phyloP scores from a whole-genome alignment of 2,113 vertebrate species.

The Choloepus hoffmanni region DNA sequence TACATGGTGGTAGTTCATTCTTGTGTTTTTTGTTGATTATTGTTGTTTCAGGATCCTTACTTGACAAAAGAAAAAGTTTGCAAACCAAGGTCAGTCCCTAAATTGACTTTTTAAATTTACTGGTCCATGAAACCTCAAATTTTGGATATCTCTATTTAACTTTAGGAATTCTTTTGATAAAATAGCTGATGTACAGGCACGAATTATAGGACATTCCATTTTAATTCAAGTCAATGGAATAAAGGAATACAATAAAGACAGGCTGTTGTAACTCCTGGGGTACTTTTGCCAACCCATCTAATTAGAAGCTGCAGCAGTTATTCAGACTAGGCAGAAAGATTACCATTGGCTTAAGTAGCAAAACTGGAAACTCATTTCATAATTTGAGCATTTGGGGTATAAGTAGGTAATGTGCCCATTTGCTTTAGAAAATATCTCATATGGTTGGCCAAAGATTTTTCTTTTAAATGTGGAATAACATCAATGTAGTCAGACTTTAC shows the following conservation, averaged over 20 bases:
- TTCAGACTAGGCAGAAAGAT: slow-evolving; percentile 51
- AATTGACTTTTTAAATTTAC: slow-evolving; percentile 15
- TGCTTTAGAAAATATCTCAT: slow-evolving; percentile 37
- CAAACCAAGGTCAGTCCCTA: not conserved
- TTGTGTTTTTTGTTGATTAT: not conserved
- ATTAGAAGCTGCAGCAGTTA: slow-evolving; percentile 56
- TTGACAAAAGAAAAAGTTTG: not conserved
- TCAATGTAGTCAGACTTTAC: not conserved
- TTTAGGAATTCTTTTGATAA: not conserved
- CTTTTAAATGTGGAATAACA: slow-evolving; percentile 40
- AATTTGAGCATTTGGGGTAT: slow-evolving; percentile 30
- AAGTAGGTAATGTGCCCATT: slow-evolving; percentile 31
- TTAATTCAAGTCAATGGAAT: slow-evolving; percentile 50
- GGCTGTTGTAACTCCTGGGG: slow-evolving; percentile 49
- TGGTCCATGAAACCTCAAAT: not conserved
- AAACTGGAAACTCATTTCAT: slow-evolving; percentile 46
- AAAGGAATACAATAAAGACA: slow-evolving; percentile 22
- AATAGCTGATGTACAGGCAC: not conserved
- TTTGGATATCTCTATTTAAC: not conserved
- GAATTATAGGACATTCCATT: not conserved
- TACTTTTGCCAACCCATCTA: slow-evolving; percentile 51
- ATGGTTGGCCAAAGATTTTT: slow-evolving; percentile 25
- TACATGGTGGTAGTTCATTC: not conserved
- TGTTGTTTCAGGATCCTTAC: not conserved
- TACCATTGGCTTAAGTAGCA: slow-evolving; percentile 21